These are phyloP conservation scores for Tetramorium bicarinatum DNA, from an alignment of 2,888 invertebrate genomes.

Conservation along the genomic window DNA sequence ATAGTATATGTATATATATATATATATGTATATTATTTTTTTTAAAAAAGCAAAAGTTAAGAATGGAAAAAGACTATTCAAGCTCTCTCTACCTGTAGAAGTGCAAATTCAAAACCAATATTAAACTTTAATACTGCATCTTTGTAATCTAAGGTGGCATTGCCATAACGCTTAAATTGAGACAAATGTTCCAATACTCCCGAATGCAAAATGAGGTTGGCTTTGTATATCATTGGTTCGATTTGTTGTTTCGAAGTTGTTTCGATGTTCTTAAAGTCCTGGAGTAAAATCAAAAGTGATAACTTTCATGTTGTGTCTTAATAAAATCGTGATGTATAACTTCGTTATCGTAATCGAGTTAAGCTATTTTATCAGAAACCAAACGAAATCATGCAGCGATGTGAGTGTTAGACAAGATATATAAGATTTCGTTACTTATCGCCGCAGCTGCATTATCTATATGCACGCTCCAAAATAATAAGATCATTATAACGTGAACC, in stretches of 20 bases:
- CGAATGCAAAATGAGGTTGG: slow-evolving; percentile 22
- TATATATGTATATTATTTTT: background rate
- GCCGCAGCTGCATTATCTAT: slow-evolving; percentile 3
- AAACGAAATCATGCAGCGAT: background rate
- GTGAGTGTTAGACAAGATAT: background rate
- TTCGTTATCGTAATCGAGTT: background rate
- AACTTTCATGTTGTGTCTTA: background rate
- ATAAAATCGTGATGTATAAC: background rate
- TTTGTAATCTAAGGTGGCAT: slow-evolving; percentile 12
- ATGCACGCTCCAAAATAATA: background rate
- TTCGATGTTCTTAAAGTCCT: background rate
- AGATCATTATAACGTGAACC: background rate
- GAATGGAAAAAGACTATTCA: background rate
- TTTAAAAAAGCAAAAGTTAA: background rate
- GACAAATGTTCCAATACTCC: slow-evolving; percentile 41
- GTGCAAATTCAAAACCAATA: slow-evolving; percentile 14
- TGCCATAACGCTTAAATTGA: slow-evolving; percentile 1
- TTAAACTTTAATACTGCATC: slow-evolving; percentile 31
- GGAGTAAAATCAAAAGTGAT: background rate
- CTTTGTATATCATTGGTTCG: slow-evolving; percentile 17
- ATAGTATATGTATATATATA: background rate
- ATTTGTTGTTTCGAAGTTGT: background rate
- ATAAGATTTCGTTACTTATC: slow-evolving; percentile 10
- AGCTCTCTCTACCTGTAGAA: slow-evolving; percentile 46
- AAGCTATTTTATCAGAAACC: slow-evolving; percentile 3